phyloP scores from a whole-genome alignment of 2,113 vertebrate species.

The Cyanoderma ruficeps region DNA sequence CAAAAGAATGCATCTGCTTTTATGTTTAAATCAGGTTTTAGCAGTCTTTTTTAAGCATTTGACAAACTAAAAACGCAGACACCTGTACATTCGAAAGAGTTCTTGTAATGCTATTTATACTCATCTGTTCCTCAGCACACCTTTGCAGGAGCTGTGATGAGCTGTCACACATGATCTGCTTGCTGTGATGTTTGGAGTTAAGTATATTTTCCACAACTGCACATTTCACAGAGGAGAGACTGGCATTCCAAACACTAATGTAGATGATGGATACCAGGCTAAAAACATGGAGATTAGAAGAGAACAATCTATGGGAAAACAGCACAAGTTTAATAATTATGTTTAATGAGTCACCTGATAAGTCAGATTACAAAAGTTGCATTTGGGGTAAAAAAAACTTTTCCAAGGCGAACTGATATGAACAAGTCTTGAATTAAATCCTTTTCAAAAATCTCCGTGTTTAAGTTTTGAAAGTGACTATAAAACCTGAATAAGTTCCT shows the following conservation, averaged over 20 bases:
- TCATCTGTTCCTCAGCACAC: neutral
- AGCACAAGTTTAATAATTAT: neutral
- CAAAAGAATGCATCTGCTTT: conserved; percentile 53
- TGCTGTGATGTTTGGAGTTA: neutral
- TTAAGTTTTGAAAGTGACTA: neutral
- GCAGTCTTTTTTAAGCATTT: conserved; percentile 7
- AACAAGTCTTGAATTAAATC: neutral
- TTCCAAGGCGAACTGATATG: neutral
- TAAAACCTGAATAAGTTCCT: neutral
- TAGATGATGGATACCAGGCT: neutral
- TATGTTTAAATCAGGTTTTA: conserved; percentile 50
- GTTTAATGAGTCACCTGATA: neutral
- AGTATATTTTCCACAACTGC: neutral
- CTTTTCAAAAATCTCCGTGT: neutral
- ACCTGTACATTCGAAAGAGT: neutral
- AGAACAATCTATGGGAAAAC: neutral
- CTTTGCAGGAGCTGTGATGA: neutral
- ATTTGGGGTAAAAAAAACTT: neutral
- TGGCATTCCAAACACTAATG: neutral
- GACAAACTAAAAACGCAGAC: conserved; percentile 11
- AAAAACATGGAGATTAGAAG: neutral
- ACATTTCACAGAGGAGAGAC: neutral
- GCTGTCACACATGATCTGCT: neutral
- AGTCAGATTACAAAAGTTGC: neutral
- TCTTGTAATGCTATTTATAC: neutral